Conservation (phyloP, 2,797 vertebrate genomes). For the Graptemys geographica region DNA sequence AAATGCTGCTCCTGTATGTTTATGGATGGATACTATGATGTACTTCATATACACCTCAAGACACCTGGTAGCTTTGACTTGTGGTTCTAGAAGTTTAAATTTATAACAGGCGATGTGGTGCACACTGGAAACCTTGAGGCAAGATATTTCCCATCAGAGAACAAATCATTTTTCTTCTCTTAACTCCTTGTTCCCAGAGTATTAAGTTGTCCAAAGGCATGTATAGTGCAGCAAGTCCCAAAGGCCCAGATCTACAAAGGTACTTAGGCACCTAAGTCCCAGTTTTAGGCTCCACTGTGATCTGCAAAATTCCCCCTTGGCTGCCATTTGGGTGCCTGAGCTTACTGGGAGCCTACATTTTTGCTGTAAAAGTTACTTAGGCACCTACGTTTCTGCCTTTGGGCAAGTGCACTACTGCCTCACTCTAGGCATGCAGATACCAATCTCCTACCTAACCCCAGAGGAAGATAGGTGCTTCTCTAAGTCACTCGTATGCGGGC, state of each 20-base stretch:
- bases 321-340: neutral
- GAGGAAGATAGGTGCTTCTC: neutral
- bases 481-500: neutral
- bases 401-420: neutral
- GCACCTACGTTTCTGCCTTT: neutral
- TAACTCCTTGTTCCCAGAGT: conserved; percentile 4
- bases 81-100: conserved; percentile 36
- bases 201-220: conserved; percentile 8
- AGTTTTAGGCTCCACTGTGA: neutral
- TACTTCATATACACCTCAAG: conserved; percentile 24
- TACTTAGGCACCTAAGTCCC: neutral
- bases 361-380: neutral
- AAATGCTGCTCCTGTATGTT: neutral
- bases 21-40: conserved; percentile 1
- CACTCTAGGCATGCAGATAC: neutral
- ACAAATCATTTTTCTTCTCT: conserved; percentile 43
- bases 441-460: neutral
- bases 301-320: neutral
- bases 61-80: conserved; percentile 1
- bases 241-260: neutral
- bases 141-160: conserved; percentile 20
- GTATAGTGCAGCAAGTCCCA: neutral
- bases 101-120: conserved; percentile 35
- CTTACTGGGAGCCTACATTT: neutral
- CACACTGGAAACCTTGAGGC: conserved; percentile 1